phyloP scores from a whole-genome alignment of 2,888 invertebrate species.

The Limnephilus rhombicus region DNA sequence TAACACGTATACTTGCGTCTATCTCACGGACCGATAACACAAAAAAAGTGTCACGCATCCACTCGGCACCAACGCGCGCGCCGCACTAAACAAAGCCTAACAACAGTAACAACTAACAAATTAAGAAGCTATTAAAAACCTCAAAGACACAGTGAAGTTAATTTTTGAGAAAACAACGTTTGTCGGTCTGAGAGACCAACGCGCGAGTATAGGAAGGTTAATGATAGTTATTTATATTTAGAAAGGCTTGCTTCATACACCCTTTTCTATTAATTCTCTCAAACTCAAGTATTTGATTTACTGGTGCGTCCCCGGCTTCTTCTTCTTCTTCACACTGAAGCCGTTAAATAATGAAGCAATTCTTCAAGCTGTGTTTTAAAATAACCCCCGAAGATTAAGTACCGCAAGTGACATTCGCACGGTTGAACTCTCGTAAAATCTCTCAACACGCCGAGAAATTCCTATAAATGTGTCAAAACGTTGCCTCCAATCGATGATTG shows the following conservation, averaged over 20 bases:
- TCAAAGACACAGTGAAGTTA: too few species aligned
- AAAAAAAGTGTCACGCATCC: too few species aligned
- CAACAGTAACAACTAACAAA: too few species aligned
- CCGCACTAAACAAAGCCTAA: too few species aligned
- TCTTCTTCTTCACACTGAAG: background rate
- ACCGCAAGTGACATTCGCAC: background rate
- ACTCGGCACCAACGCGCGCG: too few species aligned
- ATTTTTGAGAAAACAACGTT: too few species aligned
- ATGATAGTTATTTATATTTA: too few species aligned
- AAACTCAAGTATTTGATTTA: background rate
- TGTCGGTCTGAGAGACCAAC: too few species aligned
- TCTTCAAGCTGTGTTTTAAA: background rate
- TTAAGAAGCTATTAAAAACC: too few species aligned
- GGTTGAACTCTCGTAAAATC: background rate
- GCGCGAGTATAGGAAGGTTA: too few species aligned
- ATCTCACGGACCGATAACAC: too few species aligned
- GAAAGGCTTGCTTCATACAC: background rate
- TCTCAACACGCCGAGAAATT: background rate
- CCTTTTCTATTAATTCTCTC: background rate
- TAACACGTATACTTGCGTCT: too few species aligned
- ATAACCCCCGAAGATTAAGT: background rate
- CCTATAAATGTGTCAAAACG: background rate
- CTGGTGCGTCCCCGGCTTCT: background rate
- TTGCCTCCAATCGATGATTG: constrained; percentile 9
- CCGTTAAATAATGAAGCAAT: background rate